Percentiles rank a stretch among this genome's conserved stretches.
Evolutionary conservation across 2,888 invertebrate genomes (phyloP).

Genomic region (Dryococelus australis): DNA sequence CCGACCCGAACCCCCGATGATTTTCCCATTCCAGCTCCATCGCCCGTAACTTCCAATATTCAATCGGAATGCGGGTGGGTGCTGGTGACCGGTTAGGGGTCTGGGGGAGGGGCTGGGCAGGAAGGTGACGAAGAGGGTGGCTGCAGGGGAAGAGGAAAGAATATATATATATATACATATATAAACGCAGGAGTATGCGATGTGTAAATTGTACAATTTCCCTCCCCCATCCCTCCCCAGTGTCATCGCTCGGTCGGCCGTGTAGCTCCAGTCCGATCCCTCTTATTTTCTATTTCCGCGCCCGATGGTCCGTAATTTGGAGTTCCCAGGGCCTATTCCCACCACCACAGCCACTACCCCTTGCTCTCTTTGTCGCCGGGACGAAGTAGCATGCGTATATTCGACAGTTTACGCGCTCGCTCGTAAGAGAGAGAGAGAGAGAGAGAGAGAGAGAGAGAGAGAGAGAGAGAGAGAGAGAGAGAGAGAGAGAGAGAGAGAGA

Average conservation of each 20-base stretch:
- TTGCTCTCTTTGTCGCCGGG: not conserved
- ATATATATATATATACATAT: too few relatives aligned
- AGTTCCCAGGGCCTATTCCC: not conserved
- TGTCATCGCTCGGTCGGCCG: not conserved
- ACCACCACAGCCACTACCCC: not conserved
- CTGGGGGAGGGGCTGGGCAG: not conserved
- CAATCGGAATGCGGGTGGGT: not conserved
- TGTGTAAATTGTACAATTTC: conserved; percentile 16
- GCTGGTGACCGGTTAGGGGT: not conserved
- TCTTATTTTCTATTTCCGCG: conserved; percentile 10
- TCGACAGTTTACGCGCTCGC: not conserved
- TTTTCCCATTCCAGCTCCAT: not conserved
- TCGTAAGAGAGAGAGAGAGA: not conserved
- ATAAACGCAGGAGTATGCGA: not conserved
- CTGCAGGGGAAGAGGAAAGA: too few relatives aligned
- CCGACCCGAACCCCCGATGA: not conserved
- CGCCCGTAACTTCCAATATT: conserved; percentile 7
- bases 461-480: not conserved
- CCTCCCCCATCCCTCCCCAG: not conserved
- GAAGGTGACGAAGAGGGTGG: too few relatives aligned
- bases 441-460: not conserved
- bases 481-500: not conserved
- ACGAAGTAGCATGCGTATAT: not conserved
- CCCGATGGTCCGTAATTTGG: conserved; percentile 10
- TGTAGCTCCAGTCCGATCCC: not conserved